Conservation (phyloP, 2,797 vertebrate species). For the Onychomys torridus region DNA sequence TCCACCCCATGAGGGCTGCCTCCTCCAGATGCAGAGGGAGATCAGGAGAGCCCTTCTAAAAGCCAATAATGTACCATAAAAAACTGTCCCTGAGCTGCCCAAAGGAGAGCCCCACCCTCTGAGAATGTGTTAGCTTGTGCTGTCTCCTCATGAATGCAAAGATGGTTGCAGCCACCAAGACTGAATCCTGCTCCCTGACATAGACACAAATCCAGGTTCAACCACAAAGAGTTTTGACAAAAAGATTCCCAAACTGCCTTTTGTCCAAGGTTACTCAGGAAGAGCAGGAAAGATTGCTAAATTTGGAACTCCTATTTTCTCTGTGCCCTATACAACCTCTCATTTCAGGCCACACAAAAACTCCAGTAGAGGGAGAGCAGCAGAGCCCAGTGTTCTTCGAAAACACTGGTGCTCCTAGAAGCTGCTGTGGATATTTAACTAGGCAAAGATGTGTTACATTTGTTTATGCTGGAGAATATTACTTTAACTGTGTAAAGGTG, state of each 20-base stretch:
- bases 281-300: not conserved
- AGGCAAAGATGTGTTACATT: not conserved
- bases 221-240: slow-evolving; percentile 28
- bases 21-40: not conserved
- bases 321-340: not conserved
- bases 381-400: not conserved
- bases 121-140: not conserved
- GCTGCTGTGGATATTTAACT: not conserved
- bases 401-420: not conserved
- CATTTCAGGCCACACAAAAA: not conserved
- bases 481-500: too few species aligned
- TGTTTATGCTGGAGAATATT: too few species aligned
- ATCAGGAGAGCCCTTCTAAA: not conserved
- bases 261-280: not conserved
- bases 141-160: not conserved
- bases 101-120: not conserved
- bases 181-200: not conserved
- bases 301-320: not conserved
- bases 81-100: not conserved
- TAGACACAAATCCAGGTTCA: not conserved
- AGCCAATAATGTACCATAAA: not conserved
- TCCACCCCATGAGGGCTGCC: not conserved
- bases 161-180: not conserved
- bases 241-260: not conserved
- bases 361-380: not conserved